Base-by-base conservation (phyloP, 2,113 vertebrate species). In the Notarius quadriscutis region DNA sequence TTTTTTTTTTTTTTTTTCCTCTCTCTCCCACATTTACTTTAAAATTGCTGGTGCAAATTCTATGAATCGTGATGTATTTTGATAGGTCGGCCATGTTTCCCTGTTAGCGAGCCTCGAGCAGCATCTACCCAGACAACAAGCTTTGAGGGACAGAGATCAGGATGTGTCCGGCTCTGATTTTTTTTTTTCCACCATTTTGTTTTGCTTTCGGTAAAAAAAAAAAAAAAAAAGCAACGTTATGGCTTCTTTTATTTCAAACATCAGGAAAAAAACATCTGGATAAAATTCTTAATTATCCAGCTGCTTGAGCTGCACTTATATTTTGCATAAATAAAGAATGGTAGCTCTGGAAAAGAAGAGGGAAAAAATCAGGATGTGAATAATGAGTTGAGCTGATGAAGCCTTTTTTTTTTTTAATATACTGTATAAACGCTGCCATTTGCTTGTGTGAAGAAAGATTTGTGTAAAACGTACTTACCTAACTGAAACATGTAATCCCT, bases 301-400 rank as follows among this genome's bases (percentile, higher is more conserved):
- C 74, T 34, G 63, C 67, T 88, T 58, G 82, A 86, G 69, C 53
- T 62, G 48, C 60, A 30, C 11, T 53, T n/a, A n/a, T 55, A 7
- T 78, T 77, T 78, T 78, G 50, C 6, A 6, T 15, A 55, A 78
- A 55, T 11, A 55, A 15, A 51, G 48, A 51, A 15, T 2, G 62
- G 51, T 78, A 18, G 53, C 69, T 63, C 77, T 88, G 78, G 81
- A 82, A 85, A 83, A n/a, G 15, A 69, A 5, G 34, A 75, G 81
- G 84, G 87, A 9, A 27, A 34, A 62, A 14, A 55, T 58, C 48
- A 87, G 65, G 62, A 48, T 69, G 14, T 48, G n/a, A 27, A 58
- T 57, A 79, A 50, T 25, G 30, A 72, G 30, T 41, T 17, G 67
- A 69, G 7, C 22, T 18, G 71, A 18, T 41, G 14, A 69, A 0